Percentiles rank a stretch among this genome's conserved stretches.
Conservation (phyloP, 1,140 invertebrate genomes). For the Meloidogyne exigua region DNA sequence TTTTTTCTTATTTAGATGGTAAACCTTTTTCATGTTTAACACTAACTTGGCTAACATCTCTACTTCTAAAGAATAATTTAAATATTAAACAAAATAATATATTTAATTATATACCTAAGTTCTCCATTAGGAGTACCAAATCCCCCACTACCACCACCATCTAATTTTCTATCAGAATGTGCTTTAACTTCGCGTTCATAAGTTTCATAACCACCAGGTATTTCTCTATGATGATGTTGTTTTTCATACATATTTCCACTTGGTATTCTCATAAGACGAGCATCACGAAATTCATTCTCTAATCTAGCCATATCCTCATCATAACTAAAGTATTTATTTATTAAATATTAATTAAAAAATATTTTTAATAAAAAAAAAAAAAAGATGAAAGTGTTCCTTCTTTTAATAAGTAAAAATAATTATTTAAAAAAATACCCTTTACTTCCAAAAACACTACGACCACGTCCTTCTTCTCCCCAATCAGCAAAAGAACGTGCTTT, state of each 20-base stretch:
- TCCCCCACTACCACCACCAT: not conserved
- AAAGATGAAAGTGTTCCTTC: too few relatives aligned
- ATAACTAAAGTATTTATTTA: conserved; percentile 18
- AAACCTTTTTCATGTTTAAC: not conserved
- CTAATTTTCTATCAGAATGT: conserved; percentile 16
- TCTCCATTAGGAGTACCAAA: not conserved
- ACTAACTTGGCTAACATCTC: not conserved
- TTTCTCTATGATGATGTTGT: conserved; percentile 32
- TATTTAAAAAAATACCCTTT: too few relatives aligned
- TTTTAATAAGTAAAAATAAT: too few relatives aligned
- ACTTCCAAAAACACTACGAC: conserved; percentile 22
- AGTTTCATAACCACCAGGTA: conserved; percentile 43
- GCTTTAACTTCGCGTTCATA: conserved; percentile 37
- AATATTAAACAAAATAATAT: not conserved
- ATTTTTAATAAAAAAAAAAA: too few relatives aligned
- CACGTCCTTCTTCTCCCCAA: conserved; percentile 37
- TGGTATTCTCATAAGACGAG: conserved; percentile 38
- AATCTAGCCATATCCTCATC: conserved; percentile 45
- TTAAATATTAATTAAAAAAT: not conserved
- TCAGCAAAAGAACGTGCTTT: conserved; percentile 48
- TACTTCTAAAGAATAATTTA: not conserved
- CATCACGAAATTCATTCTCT: conserved; percentile 45
- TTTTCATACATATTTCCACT: conserved; percentile 38
- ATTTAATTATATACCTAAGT: not conserved
- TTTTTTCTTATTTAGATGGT: not conserved